phyloP scores from a whole-genome alignment of 2,113 vertebrate species.

The Osmerus eperlanus region DNA sequence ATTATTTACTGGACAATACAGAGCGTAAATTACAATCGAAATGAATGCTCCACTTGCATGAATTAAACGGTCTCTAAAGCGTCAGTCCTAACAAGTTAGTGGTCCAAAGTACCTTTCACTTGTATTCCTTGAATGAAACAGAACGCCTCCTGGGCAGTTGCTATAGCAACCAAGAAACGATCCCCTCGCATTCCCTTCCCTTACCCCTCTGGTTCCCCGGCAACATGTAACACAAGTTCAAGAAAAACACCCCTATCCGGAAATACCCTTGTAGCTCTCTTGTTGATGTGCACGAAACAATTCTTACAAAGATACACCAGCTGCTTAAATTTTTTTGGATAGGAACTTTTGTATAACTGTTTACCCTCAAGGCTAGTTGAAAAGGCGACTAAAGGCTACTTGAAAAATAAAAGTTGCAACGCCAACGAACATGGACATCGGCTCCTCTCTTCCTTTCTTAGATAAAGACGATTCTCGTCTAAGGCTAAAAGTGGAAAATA shows the following conservation, averaged over 20 bases:
- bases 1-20: no score
- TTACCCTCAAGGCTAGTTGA: conserved; percentile 1
- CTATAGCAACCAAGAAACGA: conserved; percentile 56
- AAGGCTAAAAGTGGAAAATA: conserved; percentile 61
- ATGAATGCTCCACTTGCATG: no score
- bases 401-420: neutral
- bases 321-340: neutral
- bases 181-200: conserved; percentile 41
- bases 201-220: conserved; percentile 45
- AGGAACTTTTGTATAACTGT: conserved; percentile 8
- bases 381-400: neutral
- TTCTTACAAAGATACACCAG: neutral
- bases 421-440: conserved; percentile 45
- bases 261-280: conserved; percentile 20
- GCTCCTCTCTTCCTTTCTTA: conserved; percentile 34
- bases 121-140: conserved; percentile 13
- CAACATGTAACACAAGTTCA: conserved; percentile 58
- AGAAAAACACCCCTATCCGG: conserved; percentile 43
- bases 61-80: neutral
- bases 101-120: conserved; percentile 12
- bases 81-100: conserved; percentile 16
- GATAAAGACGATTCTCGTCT: conserved; percentile 50
- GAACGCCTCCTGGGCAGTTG: conserved; percentile 45
- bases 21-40: no score
- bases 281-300: conserved; percentile 10